These are phyloP conservation scores for Astur gentilis DNA, from an alignment of 2,113 vertebrate genomes.

Conservation along the genomic window DNA sequence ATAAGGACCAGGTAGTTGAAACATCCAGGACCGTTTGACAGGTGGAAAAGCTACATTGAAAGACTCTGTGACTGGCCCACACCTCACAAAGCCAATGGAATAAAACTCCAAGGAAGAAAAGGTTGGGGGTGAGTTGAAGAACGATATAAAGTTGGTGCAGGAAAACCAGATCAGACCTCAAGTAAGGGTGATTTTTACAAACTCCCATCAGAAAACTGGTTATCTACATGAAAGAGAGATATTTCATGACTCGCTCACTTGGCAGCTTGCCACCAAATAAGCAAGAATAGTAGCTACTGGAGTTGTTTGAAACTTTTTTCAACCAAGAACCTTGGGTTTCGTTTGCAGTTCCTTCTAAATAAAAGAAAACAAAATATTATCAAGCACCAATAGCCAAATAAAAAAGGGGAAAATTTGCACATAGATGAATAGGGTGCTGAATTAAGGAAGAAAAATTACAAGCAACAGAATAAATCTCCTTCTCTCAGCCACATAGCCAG, in stretches of 20 bases:
- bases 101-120: not conserved
- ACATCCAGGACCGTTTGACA: rapidly evolving
- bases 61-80: not conserved
- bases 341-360: not conserved
- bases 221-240: not conserved
- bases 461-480: not conserved
- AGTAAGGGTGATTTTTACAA: not conserved
- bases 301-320: not conserved
- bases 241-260: not conserved
- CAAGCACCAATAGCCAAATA: not conserved
- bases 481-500: not conserved
- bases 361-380: not conserved
- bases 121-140: not conserved
- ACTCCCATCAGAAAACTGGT: not conserved
- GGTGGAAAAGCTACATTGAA: not conserved
- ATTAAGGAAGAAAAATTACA: not conserved
- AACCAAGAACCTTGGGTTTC: not conserved
- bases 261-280: not conserved
- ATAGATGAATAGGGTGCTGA: not conserved
- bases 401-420: not conserved
- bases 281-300: not conserved
- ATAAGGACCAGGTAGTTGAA: not conserved
- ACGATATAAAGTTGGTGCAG: not conserved
- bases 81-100: not conserved
- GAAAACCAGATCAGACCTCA: not conserved